Evolutionary conservation across 2,113 vertebrate species (phyloP), one percentile per base, ranked within the genome.

Genomic region (Rhinoptilus africanus): DNA sequence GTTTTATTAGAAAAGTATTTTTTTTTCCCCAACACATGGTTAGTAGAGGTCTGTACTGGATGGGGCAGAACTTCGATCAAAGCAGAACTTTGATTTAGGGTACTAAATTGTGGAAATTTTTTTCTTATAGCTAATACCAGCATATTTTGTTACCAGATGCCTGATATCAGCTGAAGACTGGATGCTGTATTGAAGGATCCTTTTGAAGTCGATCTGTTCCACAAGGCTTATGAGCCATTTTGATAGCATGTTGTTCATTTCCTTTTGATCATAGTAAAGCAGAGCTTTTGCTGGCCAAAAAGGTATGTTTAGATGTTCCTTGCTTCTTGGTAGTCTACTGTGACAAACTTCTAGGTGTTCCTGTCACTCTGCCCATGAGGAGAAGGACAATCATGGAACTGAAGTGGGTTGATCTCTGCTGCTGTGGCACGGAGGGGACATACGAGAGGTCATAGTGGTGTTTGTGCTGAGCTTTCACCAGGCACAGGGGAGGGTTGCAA

Each of bases 21-120:
- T 68, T 34, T 28, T 20, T 8, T 0, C 0, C 13, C 35, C 9
- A 6, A 1, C 2, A 7, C 6, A 8, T 60, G 45, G 30, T 69
- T 37, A 19, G 14, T 47, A 47, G 45, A 64, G 1, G 1, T 43
- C 26, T 62, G 11, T 57, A 14, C 5, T 34, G 20, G 13, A 37
- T 71, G 15, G 15, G 12, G 6, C 20, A 74, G 17, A 62, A 27
- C 16, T 27, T 62, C 39, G 26, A 12, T 39, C 26, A 17, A 14
- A 51, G 19, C 45, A 76, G 32, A 30, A 45, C 32, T 47, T 81
- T 48, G 14, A 12, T 60, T 51, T 85, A 24, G 7, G 18, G 4
- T 14, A 32, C 2, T 35, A 73, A 72, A n/a, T 34, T 14, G 27
- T 66, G 39, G 56, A 72, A 35, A 28, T 56, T 32, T 60, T 3